These are phyloP conservation scores for Hypolimnas misippus DNA, from an alignment of 2,888 invertebrate genomes.

Conservation along the genomic window DNA sequence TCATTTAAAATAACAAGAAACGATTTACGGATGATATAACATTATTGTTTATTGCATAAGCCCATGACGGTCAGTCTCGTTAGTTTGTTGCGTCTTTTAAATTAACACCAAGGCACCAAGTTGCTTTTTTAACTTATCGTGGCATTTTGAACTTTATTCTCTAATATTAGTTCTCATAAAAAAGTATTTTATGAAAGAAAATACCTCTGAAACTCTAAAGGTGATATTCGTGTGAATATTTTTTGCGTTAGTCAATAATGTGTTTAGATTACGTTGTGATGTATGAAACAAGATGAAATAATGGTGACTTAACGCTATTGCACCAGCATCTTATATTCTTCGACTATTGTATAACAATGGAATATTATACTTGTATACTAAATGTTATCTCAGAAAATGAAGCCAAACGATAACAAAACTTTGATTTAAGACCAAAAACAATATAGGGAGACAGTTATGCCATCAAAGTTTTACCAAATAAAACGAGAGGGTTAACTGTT, in stretches of 20 bases:
- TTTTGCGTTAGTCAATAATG: neutral
- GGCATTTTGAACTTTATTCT: neutral
- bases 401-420: too few species aligned
- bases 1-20: neutral
- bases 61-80: constrained; percentile 4
- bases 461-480: too few species aligned
- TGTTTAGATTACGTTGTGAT: constrained; percentile 3
- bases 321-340: neutral
- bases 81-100: neutral
- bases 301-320: constrained; percentile 10
- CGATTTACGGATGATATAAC: constrained; percentile 21
- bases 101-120: neutral
- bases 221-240: too few species aligned
- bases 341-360: neutral
- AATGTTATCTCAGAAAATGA: too few species aligned
- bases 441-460: too few species aligned
- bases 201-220: too few species aligned
- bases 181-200: neutral
- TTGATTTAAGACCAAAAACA: too few species aligned
- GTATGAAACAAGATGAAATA: constrained; percentile 7
- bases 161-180: neutral
- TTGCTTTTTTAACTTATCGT: neutral
- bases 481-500: too few species aligned
- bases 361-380: neutral
- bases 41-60: constrained; percentile 30